Conservation (phyloP, 1,140 invertebrate genomes). For the Parasteatoda tepidariorum region DNA sequence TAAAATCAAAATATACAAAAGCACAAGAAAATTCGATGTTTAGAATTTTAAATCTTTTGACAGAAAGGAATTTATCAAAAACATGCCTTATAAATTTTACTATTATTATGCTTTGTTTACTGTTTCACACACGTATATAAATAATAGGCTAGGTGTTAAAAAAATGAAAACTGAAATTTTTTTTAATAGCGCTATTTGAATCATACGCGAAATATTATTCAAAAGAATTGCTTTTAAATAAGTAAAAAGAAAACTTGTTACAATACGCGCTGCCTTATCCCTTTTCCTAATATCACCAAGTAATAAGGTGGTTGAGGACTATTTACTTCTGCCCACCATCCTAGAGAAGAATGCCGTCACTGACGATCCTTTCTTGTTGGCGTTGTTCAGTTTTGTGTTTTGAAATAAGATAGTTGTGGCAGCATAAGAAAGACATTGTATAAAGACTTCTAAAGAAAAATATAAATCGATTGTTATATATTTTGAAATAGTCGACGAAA, state of each 20-base stretch:
- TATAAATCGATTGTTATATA: slow-evolving; percentile 45
- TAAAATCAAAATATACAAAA: neutral
- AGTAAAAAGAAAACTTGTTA: slow-evolving; percentile 48
- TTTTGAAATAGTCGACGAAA: slow-evolving; percentile 17
- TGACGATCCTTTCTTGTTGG: neutral
- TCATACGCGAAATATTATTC: no score
- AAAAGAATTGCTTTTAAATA: no score
- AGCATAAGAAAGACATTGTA: neutral
- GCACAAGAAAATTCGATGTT: slow-evolving; percentile 51
- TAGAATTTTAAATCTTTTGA: slow-evolving; percentile 43
- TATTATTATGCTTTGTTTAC: no score
- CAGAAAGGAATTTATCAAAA: slow-evolving; percentile 22
- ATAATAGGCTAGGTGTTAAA: no score
- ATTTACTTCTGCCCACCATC: slow-evolving; percentile 4
- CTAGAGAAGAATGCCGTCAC: neutral
- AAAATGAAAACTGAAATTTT: no score
- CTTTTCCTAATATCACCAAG: neutral
- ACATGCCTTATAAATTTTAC: neutral
- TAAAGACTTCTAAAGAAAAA: slow-evolving; percentile 7
- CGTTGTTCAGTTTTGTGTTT: neutral
- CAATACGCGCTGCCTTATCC: neutral
- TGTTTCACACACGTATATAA: no score
- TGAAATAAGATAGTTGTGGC: neutral
- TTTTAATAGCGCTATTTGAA: no score
- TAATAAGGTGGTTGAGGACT: slow-evolving; percentile 33